Evolutionary conservation across 2,113 vertebrate genomes (phyloP).

Genomic region (Aleadryas rufinucha): DNA sequence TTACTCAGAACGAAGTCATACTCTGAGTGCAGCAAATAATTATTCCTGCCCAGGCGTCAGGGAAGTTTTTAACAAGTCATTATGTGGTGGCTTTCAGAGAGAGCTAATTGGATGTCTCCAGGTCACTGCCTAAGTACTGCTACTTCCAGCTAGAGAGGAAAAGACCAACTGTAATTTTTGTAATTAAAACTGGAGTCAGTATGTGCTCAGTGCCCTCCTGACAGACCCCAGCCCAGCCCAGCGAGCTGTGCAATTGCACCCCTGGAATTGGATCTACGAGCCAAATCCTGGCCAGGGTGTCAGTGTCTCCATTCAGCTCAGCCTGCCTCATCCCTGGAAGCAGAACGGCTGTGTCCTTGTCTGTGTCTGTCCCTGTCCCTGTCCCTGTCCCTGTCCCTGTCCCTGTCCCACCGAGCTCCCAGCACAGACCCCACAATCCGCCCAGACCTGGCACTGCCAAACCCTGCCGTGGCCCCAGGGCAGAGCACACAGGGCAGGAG

Average conservation of each 20-base stretch:
- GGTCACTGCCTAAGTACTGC: neutral
- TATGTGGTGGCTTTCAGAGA: neutral
- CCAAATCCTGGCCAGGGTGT: neutral
- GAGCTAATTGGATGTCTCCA: conserved; percentile 4
- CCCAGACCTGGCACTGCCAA: neutral
- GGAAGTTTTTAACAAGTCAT: conserved; percentile 12
- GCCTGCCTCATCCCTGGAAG: neutral
- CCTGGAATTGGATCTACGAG: neutral
- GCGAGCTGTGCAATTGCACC: neutral
- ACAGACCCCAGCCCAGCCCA: neutral
- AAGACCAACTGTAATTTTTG: neutral
- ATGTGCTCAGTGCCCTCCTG: neutral
- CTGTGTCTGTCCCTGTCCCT: neutral
- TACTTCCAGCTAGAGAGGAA: neutral
- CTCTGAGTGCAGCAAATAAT: neutral
- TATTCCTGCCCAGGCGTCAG: neutral
- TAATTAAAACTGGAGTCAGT: neutral
- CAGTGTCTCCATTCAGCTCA: neutral
- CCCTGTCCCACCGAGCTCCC: neutral
- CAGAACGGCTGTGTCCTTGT: neutral
- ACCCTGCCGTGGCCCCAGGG: neutral
- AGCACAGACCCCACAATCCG: neutral
- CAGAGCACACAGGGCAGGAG: neutral
- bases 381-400: neutral
- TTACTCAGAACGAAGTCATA: neutral